These are phyloP conservation scores for Drosophila elegans DNA, from an alignment of 1,140 invertebrate genomes.

Conservation along the genomic window DNA sequence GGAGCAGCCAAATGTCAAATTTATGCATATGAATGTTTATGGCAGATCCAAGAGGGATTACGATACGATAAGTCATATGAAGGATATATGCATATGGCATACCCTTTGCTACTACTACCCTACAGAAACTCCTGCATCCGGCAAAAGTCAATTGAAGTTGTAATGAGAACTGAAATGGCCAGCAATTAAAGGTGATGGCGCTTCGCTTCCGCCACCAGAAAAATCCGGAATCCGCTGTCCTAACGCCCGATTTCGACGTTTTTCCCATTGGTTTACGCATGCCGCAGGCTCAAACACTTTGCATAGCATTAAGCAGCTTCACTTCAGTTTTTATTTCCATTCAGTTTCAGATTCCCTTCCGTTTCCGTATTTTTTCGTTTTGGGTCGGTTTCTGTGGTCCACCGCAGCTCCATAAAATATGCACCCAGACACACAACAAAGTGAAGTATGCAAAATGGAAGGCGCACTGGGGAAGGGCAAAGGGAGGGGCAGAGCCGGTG, in stretches of 20 bases:
- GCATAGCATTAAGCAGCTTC: slow-evolving; percentile 76
- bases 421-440: slow-evolving; percentile 74
- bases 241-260: slow-evolving; percentile 2
- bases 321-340: slow-evolving; percentile 55
- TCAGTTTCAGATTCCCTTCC: slow-evolving; percentile 36
- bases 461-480: neutral
- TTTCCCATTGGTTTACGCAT: slow-evolving; percentile 34
- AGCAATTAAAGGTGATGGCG: slow-evolving; percentile 79
- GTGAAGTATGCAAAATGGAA: slow-evolving; percentile 72
- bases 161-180: slow-evolving; percentile 80
- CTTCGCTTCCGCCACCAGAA: slow-evolving; percentile 5
- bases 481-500: too few relatives aligned
- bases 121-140: slow-evolving; percentile 16
- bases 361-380: slow-evolving; percentile 19
- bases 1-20: slow-evolving; percentile 50
- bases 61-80: slow-evolving; percentile 5
- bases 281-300: slow-evolving; percentile 79
- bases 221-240: neutral
- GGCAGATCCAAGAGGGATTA: slow-evolving; percentile 36
- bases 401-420: slow-evolving; percentile 79
- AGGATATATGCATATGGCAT: neutral
- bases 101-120: slow-evolving; percentile 5
- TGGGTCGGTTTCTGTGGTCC: slow-evolving; percentile 50
- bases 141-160: slow-evolving; percentile 75
- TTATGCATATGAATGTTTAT: slow-evolving; percentile 59